phyloP scores from a whole-genome alignment of 2,888 invertebrate species.

The Synanthedon vespiformis region DNA sequence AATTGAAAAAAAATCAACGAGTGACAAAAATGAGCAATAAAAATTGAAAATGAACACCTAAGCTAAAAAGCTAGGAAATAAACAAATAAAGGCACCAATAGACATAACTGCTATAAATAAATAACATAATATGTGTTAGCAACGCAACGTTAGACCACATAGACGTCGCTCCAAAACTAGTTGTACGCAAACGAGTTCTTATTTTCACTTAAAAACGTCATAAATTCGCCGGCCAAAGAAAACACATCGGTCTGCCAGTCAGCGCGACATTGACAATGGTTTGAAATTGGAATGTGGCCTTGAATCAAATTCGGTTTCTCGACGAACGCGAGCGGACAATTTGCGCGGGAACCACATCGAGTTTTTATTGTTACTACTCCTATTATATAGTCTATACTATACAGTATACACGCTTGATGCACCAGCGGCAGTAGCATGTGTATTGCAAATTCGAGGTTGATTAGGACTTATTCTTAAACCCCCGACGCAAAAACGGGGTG shows the following conservation, averaged over 20 bases:
- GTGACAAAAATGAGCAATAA: too few relatives aligned
- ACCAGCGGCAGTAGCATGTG: too few relatives aligned
- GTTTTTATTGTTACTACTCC: slow-evolving; percentile 3
- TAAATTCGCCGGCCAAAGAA: slow-evolving; percentile 22
- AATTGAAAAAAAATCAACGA: too few relatives aligned
- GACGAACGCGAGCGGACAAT: slow-evolving; percentile 30
- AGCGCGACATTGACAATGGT: slow-evolving; percentile 63
- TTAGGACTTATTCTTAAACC: too few relatives aligned
- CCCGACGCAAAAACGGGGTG: too few relatives aligned
- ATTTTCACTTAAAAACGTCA: not conserved
- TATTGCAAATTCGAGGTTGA: too few relatives aligned
- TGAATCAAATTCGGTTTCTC: slow-evolving; percentile 56
- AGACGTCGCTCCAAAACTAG: not conserved
- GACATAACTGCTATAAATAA: too few relatives aligned
- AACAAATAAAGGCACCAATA: too few relatives aligned
- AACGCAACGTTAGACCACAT: not conserved
- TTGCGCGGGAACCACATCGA: slow-evolving; percentile 38
- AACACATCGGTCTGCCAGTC: slow-evolving; percentile 42
- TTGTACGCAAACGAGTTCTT: slow-evolving; percentile 2
- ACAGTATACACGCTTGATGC: not conserved
- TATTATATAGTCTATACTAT: not conserved
- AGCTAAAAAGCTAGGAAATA: too few relatives aligned
- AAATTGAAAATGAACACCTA: too few relatives aligned
- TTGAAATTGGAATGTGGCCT: slow-evolving; percentile 64
- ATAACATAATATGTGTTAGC: too few relatives aligned